Evolutionary conservation across 2,113 vertebrate genomes (phyloP), one percentile per base, ranked within the genome.

Genomic region (Clarias magur): DNA sequence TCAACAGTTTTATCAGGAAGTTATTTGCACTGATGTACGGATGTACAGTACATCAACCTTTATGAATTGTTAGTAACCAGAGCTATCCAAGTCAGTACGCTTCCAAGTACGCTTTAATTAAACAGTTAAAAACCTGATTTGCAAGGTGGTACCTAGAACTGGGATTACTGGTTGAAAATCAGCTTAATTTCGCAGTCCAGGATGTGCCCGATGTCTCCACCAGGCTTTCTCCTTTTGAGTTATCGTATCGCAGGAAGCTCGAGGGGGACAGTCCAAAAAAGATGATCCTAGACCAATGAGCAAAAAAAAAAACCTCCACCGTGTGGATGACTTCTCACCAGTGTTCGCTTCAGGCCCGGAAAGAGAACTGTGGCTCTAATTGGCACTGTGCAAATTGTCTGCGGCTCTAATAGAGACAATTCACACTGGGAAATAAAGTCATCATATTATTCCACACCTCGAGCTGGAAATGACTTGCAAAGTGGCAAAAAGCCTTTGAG

Each of bases 341-440:
- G 38, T 48, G 48, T 48, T 48, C 23, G 42, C 72, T 75, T 21
- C 38, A 48, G 72, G 70, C 34, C 17, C 27, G 38, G 34, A 16
- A 73, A 8, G 34, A 38, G 30, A 42, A 42, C 70, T 73, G 25
- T 65, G 25, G 63, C 63, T 65, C 63, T 65, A 60, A 60, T 1
- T 68, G 65, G 65, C 25, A 21, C 65, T 68, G 25, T 68, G 65
- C 65, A 68, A 19, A 68, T 68, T 68, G 25, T 68, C 65, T 68
- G 10, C 25, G 57, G 12, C 57, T 68, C 25, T 68, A 72, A 38
- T 34, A 38, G 30, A 72, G 30, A 72, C 15, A 72, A 72, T 38
- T 73, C 38, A 34, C 30, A 73, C 70, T 42, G 70, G 70, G 70
- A 38, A 73, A 73, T 70, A 70, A 70, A 70, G 21, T 73, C 70